A percentile compares a stretch with the other conserved stretches of the same genome.
These are phyloP conservation scores for Oreotragus oreotragus DNA, from an alignment of 2,113 vertebrate genomes.

Conservation along the genomic window DNA sequence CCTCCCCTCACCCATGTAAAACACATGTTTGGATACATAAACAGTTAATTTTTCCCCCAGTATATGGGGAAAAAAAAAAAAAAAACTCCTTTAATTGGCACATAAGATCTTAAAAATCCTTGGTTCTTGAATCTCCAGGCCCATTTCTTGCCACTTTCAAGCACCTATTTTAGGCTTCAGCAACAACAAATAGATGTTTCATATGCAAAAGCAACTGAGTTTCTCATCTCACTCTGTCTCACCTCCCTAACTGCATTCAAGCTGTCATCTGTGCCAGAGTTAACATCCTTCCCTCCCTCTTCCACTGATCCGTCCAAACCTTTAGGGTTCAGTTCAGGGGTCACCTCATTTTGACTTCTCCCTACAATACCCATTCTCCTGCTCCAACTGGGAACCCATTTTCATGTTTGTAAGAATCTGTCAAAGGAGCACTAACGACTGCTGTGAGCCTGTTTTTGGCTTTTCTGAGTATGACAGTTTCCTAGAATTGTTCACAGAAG, in stretches of 20 bases:
- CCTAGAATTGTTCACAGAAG: not conserved
- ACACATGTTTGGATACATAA: not conserved
- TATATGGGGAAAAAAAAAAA: not conserved
- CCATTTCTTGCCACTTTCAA: not conserved
- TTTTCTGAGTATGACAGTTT: not conserved
- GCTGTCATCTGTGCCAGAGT: too few species aligned
- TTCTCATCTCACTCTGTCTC: not conserved
- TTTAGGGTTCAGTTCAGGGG: not conserved
- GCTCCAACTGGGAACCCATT: not conserved
- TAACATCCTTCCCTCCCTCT: not conserved
- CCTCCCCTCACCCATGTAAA: not conserved
- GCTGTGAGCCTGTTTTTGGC: not conserved
- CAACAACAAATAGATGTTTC: not conserved
- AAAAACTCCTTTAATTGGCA: not conserved
- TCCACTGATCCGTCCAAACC: too few species aligned
- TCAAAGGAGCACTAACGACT: not conserved
- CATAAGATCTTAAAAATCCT: not conserved
- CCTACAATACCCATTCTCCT: too few species aligned
- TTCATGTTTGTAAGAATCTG: not conserved
- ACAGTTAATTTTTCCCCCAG: not conserved
- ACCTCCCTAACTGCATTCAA: not conserved
- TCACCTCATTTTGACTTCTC: not conserved
- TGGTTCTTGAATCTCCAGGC: not conserved
- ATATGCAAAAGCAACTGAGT: not conserved
- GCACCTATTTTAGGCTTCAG: not conserved